phyloP scores from a whole-genome alignment of 2,797 vertebrate species.

The Pseudochirops corinnae region DNA sequence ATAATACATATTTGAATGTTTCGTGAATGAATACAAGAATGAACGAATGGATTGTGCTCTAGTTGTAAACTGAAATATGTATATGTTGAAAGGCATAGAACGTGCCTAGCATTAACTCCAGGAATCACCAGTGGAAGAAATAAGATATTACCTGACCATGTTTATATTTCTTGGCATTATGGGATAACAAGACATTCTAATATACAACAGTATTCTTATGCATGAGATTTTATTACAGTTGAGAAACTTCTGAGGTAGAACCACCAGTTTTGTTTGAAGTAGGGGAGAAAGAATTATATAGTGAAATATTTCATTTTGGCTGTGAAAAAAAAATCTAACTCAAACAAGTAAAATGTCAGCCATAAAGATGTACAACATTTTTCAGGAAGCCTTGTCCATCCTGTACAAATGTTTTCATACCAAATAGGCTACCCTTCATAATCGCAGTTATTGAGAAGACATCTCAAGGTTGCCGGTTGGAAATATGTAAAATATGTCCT shows the following conservation, averaged over 20 bases:
- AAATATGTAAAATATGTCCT: conserved; percentile 87
- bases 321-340: conserved; percentile 77
- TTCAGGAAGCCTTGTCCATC: conserved; percentile 84
- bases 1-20: background rate
- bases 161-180: conserved; percentile 72
- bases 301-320: conserved; percentile 80
- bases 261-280: conserved; percentile 80
- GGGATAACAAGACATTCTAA: conserved; percentile 70
- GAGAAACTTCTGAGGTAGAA: conserved; percentile 70
- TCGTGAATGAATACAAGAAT: background rate
- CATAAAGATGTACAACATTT: conserved; percentile 84
- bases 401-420: conserved; percentile 86
- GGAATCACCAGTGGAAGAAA: conserved; percentile 56
- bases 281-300: conserved; percentile 80
- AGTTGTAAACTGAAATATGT: background rate
- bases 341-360: conserved; percentile 85
- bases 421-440: conserved; percentile 84
- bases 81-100: conserved; percentile 59
- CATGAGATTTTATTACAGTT: conserved; percentile 73
- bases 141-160: conserved; percentile 67
- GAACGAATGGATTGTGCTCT: background rate
- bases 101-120: conserved; percentile 32
- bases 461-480: conserved; percentile 83
- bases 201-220: conserved; percentile 78
- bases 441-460: conserved; percentile 84